phyloP scores from a whole-genome alignment of 2,113 vertebrate species.

The Campylorhamphus procurvoides region DNA sequence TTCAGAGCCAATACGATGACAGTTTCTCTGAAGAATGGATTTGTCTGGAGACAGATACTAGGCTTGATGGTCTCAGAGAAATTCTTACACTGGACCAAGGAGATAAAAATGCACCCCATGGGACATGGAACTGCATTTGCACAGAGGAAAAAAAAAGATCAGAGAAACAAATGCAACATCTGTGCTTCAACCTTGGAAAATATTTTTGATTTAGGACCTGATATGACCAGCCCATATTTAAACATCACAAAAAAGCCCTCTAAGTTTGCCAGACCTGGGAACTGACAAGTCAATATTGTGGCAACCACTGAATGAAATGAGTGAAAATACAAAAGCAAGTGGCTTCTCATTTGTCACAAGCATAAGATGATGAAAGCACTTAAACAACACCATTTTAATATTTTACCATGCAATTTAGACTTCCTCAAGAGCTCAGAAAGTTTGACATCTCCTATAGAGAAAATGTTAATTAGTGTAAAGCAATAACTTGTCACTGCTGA shows the following conservation, averaged over 20 bases:
- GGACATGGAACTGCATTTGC: not conserved
- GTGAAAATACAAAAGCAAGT: not conserved
- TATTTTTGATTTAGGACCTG: not conserved
- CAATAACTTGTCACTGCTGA: not conserved
- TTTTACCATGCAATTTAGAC: not conserved
- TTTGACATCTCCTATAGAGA: not conserved
- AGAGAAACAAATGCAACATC: not conserved
- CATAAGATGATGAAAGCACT: not conserved
- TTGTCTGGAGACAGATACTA: not conserved
- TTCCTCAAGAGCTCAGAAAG: not conserved
- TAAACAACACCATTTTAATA: not conserved
- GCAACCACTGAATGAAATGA: not conserved
- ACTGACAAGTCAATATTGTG: not conserved
- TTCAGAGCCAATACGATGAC: not conserved
- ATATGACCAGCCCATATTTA: not conserved
- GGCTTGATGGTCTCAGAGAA: not conserved
- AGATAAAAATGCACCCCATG: not conserved
- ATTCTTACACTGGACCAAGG: not conserved
- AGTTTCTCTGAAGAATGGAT: not conserved
- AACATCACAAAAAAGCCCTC: not conserved
- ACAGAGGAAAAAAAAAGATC: not conserved
- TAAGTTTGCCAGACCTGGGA: not conserved
- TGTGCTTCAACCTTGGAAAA: not conserved
- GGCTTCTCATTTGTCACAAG: not conserved
- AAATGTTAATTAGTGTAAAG: not conserved